Base-by-base conservation (phyloP, 2,113 vertebrate genomes). In the Perca schrenkii region DNA sequence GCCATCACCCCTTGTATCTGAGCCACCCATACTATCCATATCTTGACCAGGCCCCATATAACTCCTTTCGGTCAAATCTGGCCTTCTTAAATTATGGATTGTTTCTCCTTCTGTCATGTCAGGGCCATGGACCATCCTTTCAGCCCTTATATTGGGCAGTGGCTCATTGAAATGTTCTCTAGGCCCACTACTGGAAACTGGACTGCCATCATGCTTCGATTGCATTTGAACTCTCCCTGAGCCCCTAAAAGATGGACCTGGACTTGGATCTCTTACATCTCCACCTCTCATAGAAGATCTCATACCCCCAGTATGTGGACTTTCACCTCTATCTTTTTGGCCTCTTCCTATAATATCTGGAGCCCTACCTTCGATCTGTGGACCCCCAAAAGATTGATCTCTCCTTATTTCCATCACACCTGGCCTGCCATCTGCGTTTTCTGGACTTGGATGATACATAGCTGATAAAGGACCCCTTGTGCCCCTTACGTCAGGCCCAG, bases 101-200 rank as follows among this genome's bases (percentile, higher is more conserved):
- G 14, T 61, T 65, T 84, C 64, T 66, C 47, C 71, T 60, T 58
- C 60, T 67, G 50, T 74, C 15, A 50, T 53, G 6, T 85, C 49
- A 43, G 34, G 22, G 47, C 40, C 68, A 68, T 19, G 28, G 7
- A 22, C 19, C 22, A 14, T 63, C 14, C 49, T 82, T 68, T 73
- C 65, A 52, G 12, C 8, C 21, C 46, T 62, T 66, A 50, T 15
- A 66, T 62, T 49, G 16, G 43, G 52, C 16, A 3, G 36, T 57
- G 47, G 25, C 16, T 34, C 36, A 7, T 34, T 75, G 11, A 85
- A 54, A 47, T 40, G 54, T 65, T 52, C 57, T 66, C 11, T 52
- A 31, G 52, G 14, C 43, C 36, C 49, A 65, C 16, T 16, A 31
- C 14, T 63, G 14, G 71, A 73, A 62, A 50, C 25, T 76, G 49